These are phyloP conservation scores for Artemia sinica DNA, from an alignment of 2,888 invertebrate genomes.

Conservation along the genomic window DNA sequence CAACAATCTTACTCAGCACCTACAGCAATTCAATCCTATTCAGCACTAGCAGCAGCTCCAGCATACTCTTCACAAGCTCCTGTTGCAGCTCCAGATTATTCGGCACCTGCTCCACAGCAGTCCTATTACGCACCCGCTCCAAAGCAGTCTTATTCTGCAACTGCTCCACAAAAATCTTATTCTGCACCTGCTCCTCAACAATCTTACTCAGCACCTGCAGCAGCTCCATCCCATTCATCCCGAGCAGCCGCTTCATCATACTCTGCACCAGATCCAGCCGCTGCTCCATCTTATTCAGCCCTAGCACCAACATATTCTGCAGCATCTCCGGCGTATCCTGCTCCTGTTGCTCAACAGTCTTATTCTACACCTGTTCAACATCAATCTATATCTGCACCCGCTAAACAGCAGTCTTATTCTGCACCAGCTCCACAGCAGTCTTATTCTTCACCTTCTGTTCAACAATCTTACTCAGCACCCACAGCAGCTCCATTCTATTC, in stretches of 20 bases:
- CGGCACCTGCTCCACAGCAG: slow-evolving; percentile 10
- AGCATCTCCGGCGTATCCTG: background rate
- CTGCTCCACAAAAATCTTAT: background rate
- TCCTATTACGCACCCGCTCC: slow-evolving; percentile 4
- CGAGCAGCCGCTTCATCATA: slow-evolving; percentile 13
- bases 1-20: slow-evolving; percentile 11
- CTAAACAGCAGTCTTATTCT: background rate
- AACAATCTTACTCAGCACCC: slow-evolving; percentile 10
- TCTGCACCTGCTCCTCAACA: slow-evolving; percentile 7
- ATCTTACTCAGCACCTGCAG: slow-evolving; percentile 11
- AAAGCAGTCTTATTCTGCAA: slow-evolving; percentile 5
- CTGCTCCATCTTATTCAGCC: background rate
- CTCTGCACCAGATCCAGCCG: slow-evolving; percentile 3
- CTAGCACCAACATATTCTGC: background rate
- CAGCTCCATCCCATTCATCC: slow-evolving; percentile 15
- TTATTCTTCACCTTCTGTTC: slow-evolving; percentile 9
- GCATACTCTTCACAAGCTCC: slow-evolving; percentile 18
- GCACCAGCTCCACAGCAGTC: background rate
- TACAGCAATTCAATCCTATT: slow-evolving; percentile 13
- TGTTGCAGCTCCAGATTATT: slow-evolving; percentile 11
- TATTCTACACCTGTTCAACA: slow-evolving; percentile 15
- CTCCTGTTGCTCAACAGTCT: background rate
- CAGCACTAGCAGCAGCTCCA: background rate
- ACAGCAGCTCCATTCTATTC: slow-evolving; percentile 4
- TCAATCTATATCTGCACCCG: background rate